Percentiles rank a stretch among this genome's conserved stretches.
phyloP scores from a whole-genome alignment of 2,888 invertebrate genomes.

The Microchrysa polita region DNA sequence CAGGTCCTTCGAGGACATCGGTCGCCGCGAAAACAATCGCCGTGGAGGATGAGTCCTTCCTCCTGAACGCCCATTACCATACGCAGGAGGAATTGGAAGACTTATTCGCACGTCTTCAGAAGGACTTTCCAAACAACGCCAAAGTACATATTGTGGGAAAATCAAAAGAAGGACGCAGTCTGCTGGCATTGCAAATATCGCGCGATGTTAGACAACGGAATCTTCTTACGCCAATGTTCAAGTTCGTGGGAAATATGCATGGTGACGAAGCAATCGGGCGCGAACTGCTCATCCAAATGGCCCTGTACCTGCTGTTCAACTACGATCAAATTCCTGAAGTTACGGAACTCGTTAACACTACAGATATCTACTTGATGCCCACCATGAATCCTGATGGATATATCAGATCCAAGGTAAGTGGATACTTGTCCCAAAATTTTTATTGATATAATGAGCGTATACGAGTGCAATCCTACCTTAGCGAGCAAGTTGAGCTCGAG shows the following conservation, averaged over 20 bases:
- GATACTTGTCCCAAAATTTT: not conserved
- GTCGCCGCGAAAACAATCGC: slow-evolving; percentile 16
- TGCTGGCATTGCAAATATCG: slow-evolving; percentile 77
- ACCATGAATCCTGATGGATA: slow-evolving; percentile 98
- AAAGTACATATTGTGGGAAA: slow-evolving; percentile 82
- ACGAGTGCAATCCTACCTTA: not conserved
- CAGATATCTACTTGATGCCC: slow-evolving; percentile 94
- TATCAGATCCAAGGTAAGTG: slow-evolving; percentile 77
- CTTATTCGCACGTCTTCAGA: slow-evolving; percentile 70
- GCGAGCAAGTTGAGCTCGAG: too few relatives aligned
- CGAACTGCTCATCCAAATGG: slow-evolving; percentile 82
- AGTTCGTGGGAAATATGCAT: slow-evolving; percentile 94
- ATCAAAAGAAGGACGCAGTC: slow-evolving; percentile 79
- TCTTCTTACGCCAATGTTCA: slow-evolving; percentile 85
- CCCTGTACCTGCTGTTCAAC: slow-evolving; percentile 81
- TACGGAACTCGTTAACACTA: slow-evolving; percentile 79
- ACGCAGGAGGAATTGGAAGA: slow-evolving; percentile 75
- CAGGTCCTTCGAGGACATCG: not conserved
- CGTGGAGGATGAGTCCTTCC: slow-evolving; percentile 65
- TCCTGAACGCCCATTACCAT: slow-evolving; percentile 70
- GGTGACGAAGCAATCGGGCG: slow-evolving; percentile 92
- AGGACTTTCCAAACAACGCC: slow-evolving; percentile 74
- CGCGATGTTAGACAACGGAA: slow-evolving; percentile 67
- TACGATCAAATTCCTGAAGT: slow-evolving; percentile 75
- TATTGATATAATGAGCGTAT: too few relatives aligned